Evolutionary conservation across 2,113 vertebrate species (phyloP), one percentile per base, ranked within the genome.

Genomic region (Onychostoma macrolepis): DNA sequence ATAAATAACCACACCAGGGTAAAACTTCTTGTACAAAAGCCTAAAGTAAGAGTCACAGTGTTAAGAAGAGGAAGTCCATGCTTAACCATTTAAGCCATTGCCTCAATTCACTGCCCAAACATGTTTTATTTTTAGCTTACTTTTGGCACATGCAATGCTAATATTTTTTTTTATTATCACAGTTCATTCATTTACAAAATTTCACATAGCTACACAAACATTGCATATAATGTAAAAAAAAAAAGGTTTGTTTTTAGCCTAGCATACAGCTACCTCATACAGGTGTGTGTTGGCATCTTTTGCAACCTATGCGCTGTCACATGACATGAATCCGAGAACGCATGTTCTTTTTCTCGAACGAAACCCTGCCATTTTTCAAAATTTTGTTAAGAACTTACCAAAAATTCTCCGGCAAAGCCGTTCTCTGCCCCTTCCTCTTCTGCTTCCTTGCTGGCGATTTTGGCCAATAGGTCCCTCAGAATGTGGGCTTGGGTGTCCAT

Each of bases 401-500:
- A 36, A 91, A 95, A 96, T 90, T 96, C 95, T 43, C 65, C 91
- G 5, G 85, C 80, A n/a, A 94, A 90, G 67, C 88, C 77, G 33
- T 90, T 87, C 0, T 90, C 85, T 15, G 80, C 48, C 3, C 88
- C 90, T 28, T 88, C 80, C 9, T 87, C 90, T 56, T 3, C 92
- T 11, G 88, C 83, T 88, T 94, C 92, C 82, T 93, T 94, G 48
- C 56, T 89, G 83, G 88, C 86, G 88, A 94, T 87, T 74, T 93
- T 90, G 43, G 58, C 86, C 90, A 95, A 80, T 48, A 95, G 65
- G 80, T 69, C 75, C 89, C 90, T 95, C 88, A 96, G 88, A 88
- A 92, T 85, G 82, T 80, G 26, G 75, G 87, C 90, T 87, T 95
- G 94, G 82, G 91, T 85, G 87, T 95, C 94, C 95, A 95, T 95